Base-by-base conservation (phyloP, 2,888 invertebrate species). In the Phortica okadai region DNA sequence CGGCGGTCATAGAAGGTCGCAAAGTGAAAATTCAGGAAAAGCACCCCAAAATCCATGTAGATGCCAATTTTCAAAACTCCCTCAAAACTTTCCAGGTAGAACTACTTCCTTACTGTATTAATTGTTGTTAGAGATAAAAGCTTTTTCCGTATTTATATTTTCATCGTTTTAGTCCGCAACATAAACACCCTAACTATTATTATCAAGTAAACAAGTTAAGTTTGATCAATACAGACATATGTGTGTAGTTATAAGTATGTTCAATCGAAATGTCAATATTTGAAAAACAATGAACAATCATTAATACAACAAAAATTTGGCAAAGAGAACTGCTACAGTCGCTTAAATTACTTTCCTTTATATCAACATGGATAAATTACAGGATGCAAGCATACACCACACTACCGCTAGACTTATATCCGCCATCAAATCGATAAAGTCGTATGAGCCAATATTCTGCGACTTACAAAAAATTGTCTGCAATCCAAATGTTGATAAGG, bases 351-450 rank as follows among this genome's bases (percentile, higher is more conserved):
- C 25, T 62, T 21, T 62, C 25, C 16, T 62, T 25, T 8, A 62
- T 16, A 62, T 6, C 10, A 42, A 10, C 2, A 92, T 92, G 92
- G 92, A 92, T 77, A 91, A 91, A 82, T 83, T 92, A 54, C 90
- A 90, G 82, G 91, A 92, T 77, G 86, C 89, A 44, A 92, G 91
- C 78, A 94, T 96, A 82, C 95, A 96, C 87, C 94, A 95, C 81
- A 95, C 95, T 74, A 95, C 96, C 21, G 91, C 94, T 79, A 96
- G 95, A 92, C 93, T 97, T 85, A 94, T 96, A n/a, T 94, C 95
- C 79, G 96, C 97, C 90, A 94, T 97, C 78, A 95, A 95, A 91
- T 93, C 93, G 82, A 94, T 95, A 89, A 93, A 95, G 59, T 94
- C 95, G 82, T 97, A 97, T 87, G 94, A 95, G 90, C 93, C 94